Conservation (phyloP, 2,113 vertebrate genomes). For the Telmatochromis sp. region DNA sequence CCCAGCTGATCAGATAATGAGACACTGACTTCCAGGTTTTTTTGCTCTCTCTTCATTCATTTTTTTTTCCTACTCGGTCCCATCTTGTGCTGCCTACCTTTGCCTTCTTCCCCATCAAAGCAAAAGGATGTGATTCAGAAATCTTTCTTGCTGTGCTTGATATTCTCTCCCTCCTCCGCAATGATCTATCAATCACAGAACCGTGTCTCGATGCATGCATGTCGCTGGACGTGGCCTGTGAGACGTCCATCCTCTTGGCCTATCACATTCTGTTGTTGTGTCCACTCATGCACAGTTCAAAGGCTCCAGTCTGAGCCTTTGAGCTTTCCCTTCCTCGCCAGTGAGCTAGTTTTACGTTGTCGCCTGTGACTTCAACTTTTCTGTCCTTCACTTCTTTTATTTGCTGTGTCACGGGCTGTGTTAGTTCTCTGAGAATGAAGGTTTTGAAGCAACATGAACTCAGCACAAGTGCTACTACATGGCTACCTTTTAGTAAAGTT, state of each 20-base stretch:
- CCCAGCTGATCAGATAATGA: background rate
- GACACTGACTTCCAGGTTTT: background rate
- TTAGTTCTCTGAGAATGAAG: background rate
- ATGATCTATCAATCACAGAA: slow-evolving; percentile 20
- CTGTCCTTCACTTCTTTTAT: background rate
- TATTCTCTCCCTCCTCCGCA: background rate
- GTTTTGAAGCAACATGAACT: background rate
- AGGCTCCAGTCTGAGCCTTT: background rate
- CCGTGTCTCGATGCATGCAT: slow-evolving; percentile 21
- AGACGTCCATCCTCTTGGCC: slow-evolving; percentile 15
- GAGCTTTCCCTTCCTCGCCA: background rate
- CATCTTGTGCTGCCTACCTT: background rate
- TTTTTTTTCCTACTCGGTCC: background rate
- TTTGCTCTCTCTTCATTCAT: slow-evolving; percentile 10
- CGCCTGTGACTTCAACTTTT: background rate
- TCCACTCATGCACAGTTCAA: slow-evolving; percentile 4
- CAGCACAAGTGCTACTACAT: background rate
- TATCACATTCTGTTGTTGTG: background rate
- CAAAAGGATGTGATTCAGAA: background rate
- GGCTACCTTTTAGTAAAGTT: background rate
- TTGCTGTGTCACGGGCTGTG: background rate
- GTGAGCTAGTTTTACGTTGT: background rate
- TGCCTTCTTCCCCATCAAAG: slow-evolving; percentile 32
- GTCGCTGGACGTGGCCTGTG: background rate
- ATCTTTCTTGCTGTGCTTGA: slow-evolving; percentile 1